Evolutionary conservation across 2,888 invertebrate genomes (phyloP), one percentile per base, ranked within the genome.

Genomic region (Agrochola lota): DNA sequence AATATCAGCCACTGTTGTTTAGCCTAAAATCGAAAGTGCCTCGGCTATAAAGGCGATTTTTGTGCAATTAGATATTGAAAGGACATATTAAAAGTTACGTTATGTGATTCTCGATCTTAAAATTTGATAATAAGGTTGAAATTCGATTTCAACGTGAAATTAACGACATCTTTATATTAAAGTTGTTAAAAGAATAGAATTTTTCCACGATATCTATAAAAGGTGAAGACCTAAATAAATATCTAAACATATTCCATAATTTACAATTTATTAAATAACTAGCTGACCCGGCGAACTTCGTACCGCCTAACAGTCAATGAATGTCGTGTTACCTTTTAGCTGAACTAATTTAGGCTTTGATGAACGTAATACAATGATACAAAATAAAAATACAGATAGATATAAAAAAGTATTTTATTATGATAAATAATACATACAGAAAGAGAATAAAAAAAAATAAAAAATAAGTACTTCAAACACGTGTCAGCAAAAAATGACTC

Each of bases 261-360:
- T 77, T 78, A 86, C 40, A 80, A 75, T 84, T 84, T 84, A 86
- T 78, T 86, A 83, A 86, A 73, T 74, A 83, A n/a, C n/a, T n/a
- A n/a, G n/a, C n/a, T n/a, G n/a, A n/a, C n/a, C n/a, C n/a, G n/a
- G n/a, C n/a, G n/a, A n/a, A n/a, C n/a, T n/a, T n/a, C n/a, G n/a
- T n/a, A n/a, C n/a, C n/a, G n/a, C n/a, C n/a, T n/a, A n/a, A n/a
- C n/a, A n/a, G n/a, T n/a, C n/a, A n/a, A n/a, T n/a, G n/a, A n/a
- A n/a, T n/a, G n/a, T n/a, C n/a, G n/a, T n/a, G n/a, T n/a, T n/a
- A n/a, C n/a, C n/a, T n/a, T n/a, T n/a, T n/a, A n/a, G n/a, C n/a
- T n/a, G n/a, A n/a, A n/a, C n/a, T n/a, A n/a, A n/a, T n/a, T n/a
- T n/a, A n/a, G n/a, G n/a, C n/a, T n/a, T n/a, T n/a, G n/a, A n/a